Conservation (phyloP, 2,797 vertebrate genomes). For the Streptopelia turtur region DNA sequence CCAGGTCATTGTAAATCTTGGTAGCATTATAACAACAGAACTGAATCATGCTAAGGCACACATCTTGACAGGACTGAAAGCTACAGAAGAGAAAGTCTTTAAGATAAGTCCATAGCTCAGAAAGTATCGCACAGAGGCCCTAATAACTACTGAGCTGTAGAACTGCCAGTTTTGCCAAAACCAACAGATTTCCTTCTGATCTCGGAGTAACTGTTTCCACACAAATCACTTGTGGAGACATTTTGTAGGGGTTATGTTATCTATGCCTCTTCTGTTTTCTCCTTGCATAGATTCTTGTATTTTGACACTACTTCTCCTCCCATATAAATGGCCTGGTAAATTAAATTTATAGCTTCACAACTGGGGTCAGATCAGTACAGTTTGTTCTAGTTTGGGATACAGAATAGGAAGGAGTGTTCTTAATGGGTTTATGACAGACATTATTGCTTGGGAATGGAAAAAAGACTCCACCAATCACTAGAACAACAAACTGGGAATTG, state of each 20-base stretch:
- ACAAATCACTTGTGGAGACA: constrained; percentile 59
- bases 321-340: constrained; percentile 62
- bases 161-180: constrained; percentile 56
- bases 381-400: constrained; percentile 47
- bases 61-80: constrained; percentile 9
- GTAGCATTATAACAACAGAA: constrained; percentile 41
- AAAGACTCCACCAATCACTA: constrained; percentile 12
- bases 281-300: constrained; percentile 42
- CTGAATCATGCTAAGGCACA: constrained; percentile 20
- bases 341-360: constrained; percentile 54
- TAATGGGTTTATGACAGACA: constrained; percentile 29
- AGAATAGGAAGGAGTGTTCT: constrained; percentile 41
- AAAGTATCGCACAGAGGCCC: constrained; percentile 43
- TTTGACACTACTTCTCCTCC: constrained; percentile 58
- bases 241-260: constrained; percentile 61
- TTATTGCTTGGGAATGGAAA: constrained; percentile 42
- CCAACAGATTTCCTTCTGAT: constrained; percentile 65
- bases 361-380: constrained; percentile 42
- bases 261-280: constrained; percentile 66
- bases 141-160: constrained; percentile 41
- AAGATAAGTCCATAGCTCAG: constrained; percentile 43
- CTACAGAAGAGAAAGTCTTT: constrained; percentile 50
- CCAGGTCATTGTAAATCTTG: constrained; percentile 27
- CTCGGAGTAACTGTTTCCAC: constrained; percentile 56
- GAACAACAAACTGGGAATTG: constrained; percentile 55